Conservation (phyloP, 2,797 vertebrate species). For the Gorsachius magnificus region DNA sequence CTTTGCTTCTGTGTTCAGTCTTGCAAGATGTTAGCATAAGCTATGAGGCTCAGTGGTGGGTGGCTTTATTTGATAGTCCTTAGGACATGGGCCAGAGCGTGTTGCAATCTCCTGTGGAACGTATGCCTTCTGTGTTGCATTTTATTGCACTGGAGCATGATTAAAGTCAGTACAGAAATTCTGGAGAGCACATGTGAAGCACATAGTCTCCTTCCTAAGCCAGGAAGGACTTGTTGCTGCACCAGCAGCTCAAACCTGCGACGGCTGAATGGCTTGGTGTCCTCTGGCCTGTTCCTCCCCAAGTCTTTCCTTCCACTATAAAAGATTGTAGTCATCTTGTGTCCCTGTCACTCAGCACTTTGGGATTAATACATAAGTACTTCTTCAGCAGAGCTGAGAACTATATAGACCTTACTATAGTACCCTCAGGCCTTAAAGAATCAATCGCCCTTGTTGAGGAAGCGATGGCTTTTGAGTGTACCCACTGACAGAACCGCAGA, state of each 20-base stretch:
- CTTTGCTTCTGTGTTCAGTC: not conserved
- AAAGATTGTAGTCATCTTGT: not conserved
- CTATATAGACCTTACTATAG: not conserved
- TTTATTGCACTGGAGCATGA: not conserved
- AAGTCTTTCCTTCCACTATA: not conserved
- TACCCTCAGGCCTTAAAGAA: not conserved
- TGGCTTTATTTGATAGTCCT: not conserved
- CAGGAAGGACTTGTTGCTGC: not conserved
- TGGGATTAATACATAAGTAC: not conserved
- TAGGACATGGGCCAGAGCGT: not conserved
- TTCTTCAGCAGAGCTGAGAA: not conserved
- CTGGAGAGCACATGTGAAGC: not conserved
- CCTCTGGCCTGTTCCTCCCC: not conserved
- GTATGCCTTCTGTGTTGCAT: not conserved
- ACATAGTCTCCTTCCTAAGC: not conserved
- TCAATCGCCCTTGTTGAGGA: not conserved
- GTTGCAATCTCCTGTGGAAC: not conserved
- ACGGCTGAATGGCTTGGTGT: not conserved
- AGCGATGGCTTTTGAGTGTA: not conserved
- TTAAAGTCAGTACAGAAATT: not conserved
- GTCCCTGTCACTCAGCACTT: not conserved
- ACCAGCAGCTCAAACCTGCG: not conserved
- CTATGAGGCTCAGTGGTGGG: not conserved
- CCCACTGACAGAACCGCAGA: accelerated
- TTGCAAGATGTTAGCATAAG: not conserved